Percentiles rank a stretch among this genome's conserved stretches.
Evolutionary conservation across 35 echinoderm and acorn worm genomes (phyloP).

Genomic region (Stichopus chloronotus): DNA sequence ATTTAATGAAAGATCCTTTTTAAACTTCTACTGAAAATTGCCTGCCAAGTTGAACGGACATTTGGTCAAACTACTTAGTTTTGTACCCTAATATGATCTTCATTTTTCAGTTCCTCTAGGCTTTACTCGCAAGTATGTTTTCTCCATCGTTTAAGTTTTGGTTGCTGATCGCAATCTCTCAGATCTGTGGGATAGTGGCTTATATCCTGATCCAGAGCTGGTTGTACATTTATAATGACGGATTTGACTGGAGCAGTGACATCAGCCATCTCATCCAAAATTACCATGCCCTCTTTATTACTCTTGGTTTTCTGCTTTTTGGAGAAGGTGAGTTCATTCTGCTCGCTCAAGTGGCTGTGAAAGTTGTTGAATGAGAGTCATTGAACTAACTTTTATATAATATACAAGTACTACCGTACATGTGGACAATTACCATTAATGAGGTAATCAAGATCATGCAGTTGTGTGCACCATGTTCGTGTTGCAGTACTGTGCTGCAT

Average conservation of each 20-base stretch:
- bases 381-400: no score
- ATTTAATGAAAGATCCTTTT: not conserved
- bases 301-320: slow-evolving; percentile 46
- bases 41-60: not conserved
- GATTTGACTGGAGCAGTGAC: slow-evolving; percentile 35
- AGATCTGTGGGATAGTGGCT: not conserved
- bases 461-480: no score
- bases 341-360: no score
- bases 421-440: no score
- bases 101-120: not conserved
- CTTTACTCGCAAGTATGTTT: not conserved
- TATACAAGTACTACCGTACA: no score
- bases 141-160: slow-evolving; percentile 28
- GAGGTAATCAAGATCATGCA: no score
- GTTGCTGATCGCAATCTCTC: not conserved
- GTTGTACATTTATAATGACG: slow-evolving; percentile 33
- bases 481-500: no score
- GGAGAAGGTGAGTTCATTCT: slow-evolving; percentile 21
- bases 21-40: not conserved
- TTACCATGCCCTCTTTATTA: slow-evolving; percentile 50
- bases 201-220: slow-evolving; percentile 36
- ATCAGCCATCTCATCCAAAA: slow-evolving; percentile 28
- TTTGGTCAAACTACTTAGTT: no score
- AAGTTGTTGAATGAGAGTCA: no score
- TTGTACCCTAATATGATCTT: not conserved